Conservation (phyloP, 1,140 invertebrate genomes). For the Diplogasteroides magnus region DNA sequence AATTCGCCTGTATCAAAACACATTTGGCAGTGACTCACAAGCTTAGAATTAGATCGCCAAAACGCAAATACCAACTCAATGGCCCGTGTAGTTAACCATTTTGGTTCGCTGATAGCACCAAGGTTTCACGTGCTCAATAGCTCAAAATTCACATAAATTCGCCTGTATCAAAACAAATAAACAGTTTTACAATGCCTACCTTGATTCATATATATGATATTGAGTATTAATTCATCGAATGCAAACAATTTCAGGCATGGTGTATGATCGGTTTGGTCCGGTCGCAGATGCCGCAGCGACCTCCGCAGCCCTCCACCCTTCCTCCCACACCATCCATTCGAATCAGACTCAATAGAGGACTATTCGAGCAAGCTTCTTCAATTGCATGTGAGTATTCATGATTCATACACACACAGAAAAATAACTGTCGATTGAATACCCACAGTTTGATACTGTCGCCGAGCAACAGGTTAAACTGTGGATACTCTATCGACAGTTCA, state of each 20-base stretch:
- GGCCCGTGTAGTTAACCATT: too few species aligned
- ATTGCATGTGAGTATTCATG: conserved; percentile 18
- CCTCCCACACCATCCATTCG: conserved; percentile 20
- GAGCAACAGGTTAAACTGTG: too few species aligned
- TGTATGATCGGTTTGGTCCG: too few species aligned
- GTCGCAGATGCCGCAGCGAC: too few species aligned
- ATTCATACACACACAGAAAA: too few species aligned
- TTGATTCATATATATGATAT: background rate
- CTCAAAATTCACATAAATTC: background rate
- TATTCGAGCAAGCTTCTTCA: conserved; percentile 28
- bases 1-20: too few species aligned
- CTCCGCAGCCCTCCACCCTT: background rate
- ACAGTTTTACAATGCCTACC: background rate
- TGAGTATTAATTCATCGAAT: background rate
- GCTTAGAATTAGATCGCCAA: too few species aligned
- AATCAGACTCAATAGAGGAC: conserved; percentile 20
- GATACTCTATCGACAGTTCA: background rate
- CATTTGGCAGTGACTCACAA: too few species aligned
- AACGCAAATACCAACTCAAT: too few species aligned
- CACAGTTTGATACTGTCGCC: too few species aligned
- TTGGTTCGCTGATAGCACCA: too few species aligned
- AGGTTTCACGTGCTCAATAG: background rate
- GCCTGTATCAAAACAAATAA: background rate
- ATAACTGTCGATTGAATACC: too few species aligned
- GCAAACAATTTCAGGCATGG: background rate